Conservation (phyloP, 2,113 vertebrate genomes). For the Echinops telfairi region DNA sequence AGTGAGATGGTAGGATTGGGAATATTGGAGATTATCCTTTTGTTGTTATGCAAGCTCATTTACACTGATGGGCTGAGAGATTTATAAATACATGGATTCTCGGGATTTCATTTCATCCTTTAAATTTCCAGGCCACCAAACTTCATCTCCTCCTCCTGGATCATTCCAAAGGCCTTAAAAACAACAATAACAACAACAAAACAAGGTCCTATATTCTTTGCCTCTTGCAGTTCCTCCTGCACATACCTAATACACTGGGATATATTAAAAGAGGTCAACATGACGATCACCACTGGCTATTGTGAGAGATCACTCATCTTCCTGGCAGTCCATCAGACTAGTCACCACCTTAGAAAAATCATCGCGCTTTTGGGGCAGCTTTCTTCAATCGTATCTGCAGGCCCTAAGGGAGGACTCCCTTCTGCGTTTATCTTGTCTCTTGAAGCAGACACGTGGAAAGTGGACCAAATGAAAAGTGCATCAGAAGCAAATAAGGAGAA, state of each 20-base stretch:
- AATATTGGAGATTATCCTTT: not conserved
- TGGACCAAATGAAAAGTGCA: not conserved
- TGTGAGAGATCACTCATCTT: constrained; percentile 23
- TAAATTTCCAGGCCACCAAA: constrained; percentile 1
- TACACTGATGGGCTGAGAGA: not conserved
- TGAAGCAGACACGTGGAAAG: constrained; percentile 8
- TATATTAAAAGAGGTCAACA: not conserved
- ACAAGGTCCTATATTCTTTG: not conserved
- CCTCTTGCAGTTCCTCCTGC: not conserved
- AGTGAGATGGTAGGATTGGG: not conserved
- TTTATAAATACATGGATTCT: not conserved
- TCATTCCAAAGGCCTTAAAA: not conserved
- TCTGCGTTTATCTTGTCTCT: constrained; percentile 36
- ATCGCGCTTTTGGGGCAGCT: constrained; percentile 1
- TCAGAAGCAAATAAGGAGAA: constrained; percentile 6
- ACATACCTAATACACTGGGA: not conserved
- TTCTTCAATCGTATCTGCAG: not conserved
- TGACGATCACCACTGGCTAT: not conserved
- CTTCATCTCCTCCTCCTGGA: not conserved
- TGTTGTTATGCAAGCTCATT: not conserved
- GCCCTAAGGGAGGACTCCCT: not conserved
- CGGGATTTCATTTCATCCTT: not conserved
- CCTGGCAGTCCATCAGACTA: not conserved
- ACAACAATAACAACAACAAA: not conserved
- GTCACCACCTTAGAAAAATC: not conserved